Conservation (phyloP, 2,797 vertebrate species). For the Heteromormyrus szaboi region DNA sequence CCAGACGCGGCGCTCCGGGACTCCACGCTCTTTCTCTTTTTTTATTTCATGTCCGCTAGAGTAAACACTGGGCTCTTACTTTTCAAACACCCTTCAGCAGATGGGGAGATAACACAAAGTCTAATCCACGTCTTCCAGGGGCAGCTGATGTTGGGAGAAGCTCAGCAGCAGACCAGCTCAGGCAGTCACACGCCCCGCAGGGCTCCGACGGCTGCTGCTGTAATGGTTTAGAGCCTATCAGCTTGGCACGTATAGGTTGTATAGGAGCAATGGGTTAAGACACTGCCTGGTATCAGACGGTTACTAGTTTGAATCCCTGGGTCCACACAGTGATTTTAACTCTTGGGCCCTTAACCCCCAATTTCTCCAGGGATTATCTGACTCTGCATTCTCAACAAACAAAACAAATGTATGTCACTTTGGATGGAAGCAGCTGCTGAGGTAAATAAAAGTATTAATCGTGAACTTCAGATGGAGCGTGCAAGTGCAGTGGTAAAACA, state of each 20-base stretch:
- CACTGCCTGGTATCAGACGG: neutral
- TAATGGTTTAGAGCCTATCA: neutral
- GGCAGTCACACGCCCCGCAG: neutral
- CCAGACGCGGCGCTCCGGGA: neutral
- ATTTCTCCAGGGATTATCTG: neutral
- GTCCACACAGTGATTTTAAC: neutral
- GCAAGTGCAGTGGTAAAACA: neutral
- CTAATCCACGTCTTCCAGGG: constrained; percentile 8
- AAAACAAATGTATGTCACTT: neutral
- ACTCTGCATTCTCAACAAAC: neutral
- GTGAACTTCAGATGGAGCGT: neutral
- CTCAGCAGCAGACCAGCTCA: neutral
- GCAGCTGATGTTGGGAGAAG: neutral
- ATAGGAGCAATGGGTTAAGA: neutral
- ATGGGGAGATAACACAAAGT: constrained; percentile 15
- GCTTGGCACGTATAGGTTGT: neutral
- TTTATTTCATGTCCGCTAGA: constrained; percentile 18
- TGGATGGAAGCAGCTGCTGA: neutral
- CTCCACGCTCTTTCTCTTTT: neutral
- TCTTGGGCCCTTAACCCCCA: neutral
- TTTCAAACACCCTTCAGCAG: constrained; percentile 27
- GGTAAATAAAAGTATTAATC: neutral
- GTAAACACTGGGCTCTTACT: constrained; percentile 24
- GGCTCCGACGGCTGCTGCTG: neutral
- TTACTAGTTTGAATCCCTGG: neutral